A percentile compares a stretch with the other conserved stretches of the same genome.
Conservation (phyloP, 30 jellyfish, hydroid and myxozoan genomes). For the Turritopsis rubra region DNA sequence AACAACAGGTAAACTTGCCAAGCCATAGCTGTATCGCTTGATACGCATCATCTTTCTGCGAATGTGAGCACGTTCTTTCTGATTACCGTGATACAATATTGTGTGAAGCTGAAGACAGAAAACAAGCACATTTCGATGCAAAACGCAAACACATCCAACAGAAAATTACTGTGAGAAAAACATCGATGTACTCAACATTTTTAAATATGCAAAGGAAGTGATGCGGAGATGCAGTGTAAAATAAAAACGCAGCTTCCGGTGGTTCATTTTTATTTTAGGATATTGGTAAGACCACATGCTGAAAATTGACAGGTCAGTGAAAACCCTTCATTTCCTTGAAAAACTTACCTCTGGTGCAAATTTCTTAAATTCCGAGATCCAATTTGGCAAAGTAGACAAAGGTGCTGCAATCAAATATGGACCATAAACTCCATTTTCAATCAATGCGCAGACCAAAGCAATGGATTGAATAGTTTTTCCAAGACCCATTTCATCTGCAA, state of each 20-base stretch:
- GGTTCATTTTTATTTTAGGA: no score
- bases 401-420: slow-evolving; percentile 95
- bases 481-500: slow-evolving; percentile 97
- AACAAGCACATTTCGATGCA: neutral
- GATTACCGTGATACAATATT: slow-evolving; percentile 71
- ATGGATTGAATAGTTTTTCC: slow-evolving; percentile 91
- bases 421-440: slow-evolving; percentile 74
- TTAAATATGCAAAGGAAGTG: no score
- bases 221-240: no score
- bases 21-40: slow-evolving; percentile 34
- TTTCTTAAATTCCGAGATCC: slow-evolving; percentile 82
- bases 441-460: slow-evolving; percentile 45
- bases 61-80: slow-evolving; percentile 44
- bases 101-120: slow-evolving; percentile 38
- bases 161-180: neutral
- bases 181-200: no score
- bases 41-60: slow-evolving; percentile 51
- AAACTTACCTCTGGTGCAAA: slow-evolving; percentile 81
- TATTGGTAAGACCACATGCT: no score
- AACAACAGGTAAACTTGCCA: slow-evolving; percentile 62
- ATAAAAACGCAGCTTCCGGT: no score
- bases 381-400: slow-evolving; percentile 83
- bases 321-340: no score
- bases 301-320: no score
- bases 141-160: neutral